A percentile compares a stretch with the other conserved stretches of the same genome.
Conservation (phyloP, 2,888 invertebrate genomes). For the Leptopilina myrica region DNA sequence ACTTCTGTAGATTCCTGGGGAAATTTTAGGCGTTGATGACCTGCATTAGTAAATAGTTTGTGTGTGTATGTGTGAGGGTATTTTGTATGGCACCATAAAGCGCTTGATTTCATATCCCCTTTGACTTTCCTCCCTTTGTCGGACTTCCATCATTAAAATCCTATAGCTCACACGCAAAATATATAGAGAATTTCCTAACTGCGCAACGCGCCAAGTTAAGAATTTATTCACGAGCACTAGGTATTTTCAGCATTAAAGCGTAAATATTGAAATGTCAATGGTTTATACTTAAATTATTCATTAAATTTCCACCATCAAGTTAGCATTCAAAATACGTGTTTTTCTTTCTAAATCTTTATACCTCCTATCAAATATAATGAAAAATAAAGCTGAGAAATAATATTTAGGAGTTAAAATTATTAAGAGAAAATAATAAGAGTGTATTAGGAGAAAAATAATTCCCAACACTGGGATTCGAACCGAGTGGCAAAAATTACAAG, state of each 20-base stretch:
- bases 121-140: conserved; percentile 30
- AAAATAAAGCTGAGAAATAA: too few species aligned
- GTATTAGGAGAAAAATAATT: too few species aligned
- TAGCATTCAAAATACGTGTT: too few species aligned
- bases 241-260: conserved; percentile 21
- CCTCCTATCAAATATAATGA: too few species aligned
- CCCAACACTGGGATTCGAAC: too few species aligned
- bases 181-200: conserved; percentile 15
- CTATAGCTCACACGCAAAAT: background rate
- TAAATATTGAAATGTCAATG: background rate
- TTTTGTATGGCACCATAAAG: conserved; percentile 26
- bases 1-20: background rate
- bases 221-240: background rate
- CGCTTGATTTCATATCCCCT: conserved; percentile 31
- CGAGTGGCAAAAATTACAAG: too few species aligned
- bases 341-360: too few species aligned
- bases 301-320: too few species aligned
- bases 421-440: too few species aligned
- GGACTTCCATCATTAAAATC: conserved; percentile 35
- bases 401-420: too few species aligned
- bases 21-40: conserved; percentile 22
- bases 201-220: conserved; percentile 4
- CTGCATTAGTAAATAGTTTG: conserved; percentile 23
- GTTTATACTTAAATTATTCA: background rate
- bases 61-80: too few species aligned